Conservation (phyloP, 2,888 invertebrate species). For the Sclerodermus sp. region DNA sequence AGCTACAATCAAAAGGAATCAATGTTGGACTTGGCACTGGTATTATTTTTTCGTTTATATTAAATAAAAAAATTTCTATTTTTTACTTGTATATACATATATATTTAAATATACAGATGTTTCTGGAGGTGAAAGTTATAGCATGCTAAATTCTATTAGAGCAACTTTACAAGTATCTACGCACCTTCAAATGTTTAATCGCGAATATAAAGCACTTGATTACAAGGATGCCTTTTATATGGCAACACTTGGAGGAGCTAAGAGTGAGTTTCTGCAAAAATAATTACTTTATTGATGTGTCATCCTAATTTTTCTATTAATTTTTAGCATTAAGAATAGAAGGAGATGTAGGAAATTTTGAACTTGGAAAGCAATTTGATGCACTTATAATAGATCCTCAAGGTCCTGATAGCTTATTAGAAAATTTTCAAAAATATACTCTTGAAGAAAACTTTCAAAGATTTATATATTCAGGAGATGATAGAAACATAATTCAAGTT, state of each 20-base stretch:
- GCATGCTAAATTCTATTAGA: constrained; percentile 76
- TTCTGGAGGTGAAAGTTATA: constrained; percentile 77
- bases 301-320: constrained; percentile 35
- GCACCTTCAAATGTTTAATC: constrained; percentile 63
- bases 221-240: constrained; percentile 80
- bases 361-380: constrained; percentile 83
- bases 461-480: constrained; percentile 80
- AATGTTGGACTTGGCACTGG: constrained; percentile 86
- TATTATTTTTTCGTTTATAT: constrained; percentile 43
- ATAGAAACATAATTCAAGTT: constrained; percentile 76
- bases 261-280: constrained; percentile 60
- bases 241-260: constrained; percentile 85
- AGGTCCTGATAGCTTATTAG: constrained; percentile 58
- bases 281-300: constrained; percentile 5
- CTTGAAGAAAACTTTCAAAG: constrained; percentile 70
- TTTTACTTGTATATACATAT: not conserved
- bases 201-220: constrained; percentile 62
- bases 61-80: not conserved
- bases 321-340: constrained; percentile 72
- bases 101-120: too few relatives aligned
- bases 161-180: constrained; percentile 75
- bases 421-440: constrained; percentile 60
- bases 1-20: constrained; percentile 66
- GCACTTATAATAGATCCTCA: constrained; percentile 77
- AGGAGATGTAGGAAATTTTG: constrained; percentile 78